These are phyloP conservation scores for Tiphia femorata DNA, from an alignment of 2,888 invertebrate genomes.

Conservation along the genomic window DNA sequence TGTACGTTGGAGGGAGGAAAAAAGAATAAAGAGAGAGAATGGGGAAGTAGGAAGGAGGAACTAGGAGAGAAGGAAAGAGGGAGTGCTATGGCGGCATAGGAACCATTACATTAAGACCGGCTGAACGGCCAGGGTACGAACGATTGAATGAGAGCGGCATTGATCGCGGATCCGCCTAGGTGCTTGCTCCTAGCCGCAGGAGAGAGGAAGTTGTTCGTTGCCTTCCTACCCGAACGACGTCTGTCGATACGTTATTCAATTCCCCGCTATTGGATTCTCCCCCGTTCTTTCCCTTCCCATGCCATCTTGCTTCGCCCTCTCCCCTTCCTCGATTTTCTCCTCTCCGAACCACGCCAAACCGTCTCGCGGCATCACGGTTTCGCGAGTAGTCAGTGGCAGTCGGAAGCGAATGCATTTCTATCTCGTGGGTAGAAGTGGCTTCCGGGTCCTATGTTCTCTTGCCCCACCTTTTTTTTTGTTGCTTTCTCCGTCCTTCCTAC, in stretches of 20 bases:
- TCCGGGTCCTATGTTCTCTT: neutral
- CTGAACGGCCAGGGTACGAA: too few species aligned
- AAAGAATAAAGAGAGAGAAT: neutral
- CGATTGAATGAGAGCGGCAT: too few species aligned
- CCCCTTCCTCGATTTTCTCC: neutral
- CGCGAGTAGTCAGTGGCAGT: neutral
- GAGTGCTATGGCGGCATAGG: too few species aligned
- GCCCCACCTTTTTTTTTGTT: neutral
- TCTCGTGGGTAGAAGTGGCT: neutral
- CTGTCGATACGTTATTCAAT: conserved; percentile 53
- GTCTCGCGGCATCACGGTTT: neutral
- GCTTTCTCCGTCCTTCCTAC: neutral
- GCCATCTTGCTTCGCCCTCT: conserved; percentile 19
- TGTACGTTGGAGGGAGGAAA: too few species aligned
- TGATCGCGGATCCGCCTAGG: too few species aligned
- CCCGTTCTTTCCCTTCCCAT: too few species aligned
- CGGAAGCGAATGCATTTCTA: conserved; percentile 23
- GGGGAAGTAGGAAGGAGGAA: too few species aligned
- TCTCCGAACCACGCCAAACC: conserved; percentile 3
- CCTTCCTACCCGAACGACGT: conserved; percentile 39
- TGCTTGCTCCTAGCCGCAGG: too few species aligned
- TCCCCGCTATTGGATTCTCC: conserved; percentile 42
- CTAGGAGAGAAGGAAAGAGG: too few species aligned
- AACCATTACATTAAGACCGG: too few species aligned
- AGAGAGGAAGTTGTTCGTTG: conserved; percentile 47